phyloP scores from a whole-genome alignment of 2,113 vertebrate species.

The Gobio gobio region DNA sequence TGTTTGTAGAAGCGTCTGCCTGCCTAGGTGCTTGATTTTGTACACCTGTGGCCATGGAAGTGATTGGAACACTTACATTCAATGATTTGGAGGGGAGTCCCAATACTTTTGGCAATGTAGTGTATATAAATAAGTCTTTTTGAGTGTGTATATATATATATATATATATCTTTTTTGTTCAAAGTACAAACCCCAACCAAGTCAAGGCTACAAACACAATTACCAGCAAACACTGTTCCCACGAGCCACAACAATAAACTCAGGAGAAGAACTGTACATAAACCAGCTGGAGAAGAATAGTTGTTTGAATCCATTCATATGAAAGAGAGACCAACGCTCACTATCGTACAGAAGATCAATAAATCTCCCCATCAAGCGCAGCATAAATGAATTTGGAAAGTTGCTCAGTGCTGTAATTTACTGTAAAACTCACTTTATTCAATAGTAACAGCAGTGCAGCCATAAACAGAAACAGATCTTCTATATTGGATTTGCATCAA shows the following conservation, averaged over 20 bases:
- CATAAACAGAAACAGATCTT: slow-evolving; percentile 22
- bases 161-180: neutral
- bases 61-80: no score
- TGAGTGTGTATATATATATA: no score
- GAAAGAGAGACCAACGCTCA: neutral
- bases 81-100: no score
- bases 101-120: no score
- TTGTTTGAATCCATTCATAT: slow-evolving; percentile 1
- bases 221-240: slow-evolving; percentile 30
- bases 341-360: slow-evolving; percentile 6
- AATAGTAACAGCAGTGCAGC: neutral
- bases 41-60: no score
- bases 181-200: neutral
- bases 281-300: neutral
- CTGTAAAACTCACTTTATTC: neutral
- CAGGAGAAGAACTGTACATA: neutral
- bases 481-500: slow-evolving; percentile 31
- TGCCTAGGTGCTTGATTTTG: no score
- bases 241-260: slow-evolving; percentile 9
- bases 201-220: slow-evolving; percentile 19
- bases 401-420: slow-evolving; percentile 17
- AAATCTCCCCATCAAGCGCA: neutral
- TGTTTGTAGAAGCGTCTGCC: no score
- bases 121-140: no score
- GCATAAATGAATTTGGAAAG: slow-evolving; percentile 36